Evolutionary conservation across 2,888 invertebrate genomes (phyloP), one percentile per base, ranked within the genome.

Genomic region (Fissipunctia ypsillon): DNA sequence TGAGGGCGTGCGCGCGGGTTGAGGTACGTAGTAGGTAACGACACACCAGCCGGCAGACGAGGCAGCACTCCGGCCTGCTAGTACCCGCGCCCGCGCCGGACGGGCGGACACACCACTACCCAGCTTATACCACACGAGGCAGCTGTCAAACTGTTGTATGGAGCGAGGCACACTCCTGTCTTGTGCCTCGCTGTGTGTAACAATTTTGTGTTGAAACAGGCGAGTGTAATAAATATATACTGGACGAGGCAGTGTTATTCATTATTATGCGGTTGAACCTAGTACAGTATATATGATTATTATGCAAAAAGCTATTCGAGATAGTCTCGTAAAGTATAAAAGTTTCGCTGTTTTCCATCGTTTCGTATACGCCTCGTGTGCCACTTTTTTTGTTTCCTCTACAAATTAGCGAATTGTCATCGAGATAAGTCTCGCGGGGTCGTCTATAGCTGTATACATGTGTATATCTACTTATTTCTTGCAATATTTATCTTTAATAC

Each of bases 1-100:
- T 78, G 88, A 71, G 85, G 88, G 90, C 89, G 91, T 80, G 90
- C 86, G 86, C 87, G 92, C 89, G 84, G 90, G 89, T 76, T 87
- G 90, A 89, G 90, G 88, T 85, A 87, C 81, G 90, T 87, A 87
- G 87, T 84, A 83, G 85, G 81, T 75, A 76, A 68, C 76, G 68
- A 70, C 61, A 66, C 65, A 52, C 31, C 80, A 76, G 81, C 74
- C 69, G 76, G 76, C 78, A 57, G 76, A 70, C 72, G 78, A n/a
- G 64, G 70, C 54, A 50, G 57, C 56, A 25, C 69, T 25, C 63
- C 76, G 56, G 57, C 67, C 60, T 52, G 69, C 73, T 38, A 14
- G 56, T 22, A 38, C 67, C 57, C 14, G 41, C 61, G 68, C 70
- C 45, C 59, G 66, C 73, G 73, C 68, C 43, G 71, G 70, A 48